phyloP scores from a whole-genome alignment of 1,140 invertebrate genomes.

The Drosophila bipectinata region DNA sequence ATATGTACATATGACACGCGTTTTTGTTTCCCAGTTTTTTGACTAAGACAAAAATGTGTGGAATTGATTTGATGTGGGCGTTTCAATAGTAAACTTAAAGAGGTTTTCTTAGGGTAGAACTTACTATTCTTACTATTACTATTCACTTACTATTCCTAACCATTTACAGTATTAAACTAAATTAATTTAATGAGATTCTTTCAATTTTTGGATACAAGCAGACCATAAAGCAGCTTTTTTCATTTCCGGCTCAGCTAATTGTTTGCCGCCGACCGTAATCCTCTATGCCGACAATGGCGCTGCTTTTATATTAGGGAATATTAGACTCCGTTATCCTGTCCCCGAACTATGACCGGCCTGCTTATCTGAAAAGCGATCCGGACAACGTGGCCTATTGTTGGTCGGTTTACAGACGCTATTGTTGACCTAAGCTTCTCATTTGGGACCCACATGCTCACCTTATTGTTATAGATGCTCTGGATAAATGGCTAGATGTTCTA shows the following conservation, averaged over 20 bases:
- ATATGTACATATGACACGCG: slow-evolving; percentile 18
- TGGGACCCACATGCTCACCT: slow-evolving; percentile 17
- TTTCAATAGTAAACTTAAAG: background rate
- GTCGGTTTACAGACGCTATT: slow-evolving; percentile 21
- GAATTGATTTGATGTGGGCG: too few relatives aligned
- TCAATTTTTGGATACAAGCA: too few relatives aligned
- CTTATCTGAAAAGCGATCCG: slow-evolving; percentile 28
- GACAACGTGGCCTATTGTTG: slow-evolving; percentile 41
- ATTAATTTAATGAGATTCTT: too few relatives aligned
- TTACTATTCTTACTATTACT: too few relatives aligned
- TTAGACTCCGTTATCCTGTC: slow-evolving; percentile 25
- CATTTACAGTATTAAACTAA: too few relatives aligned
- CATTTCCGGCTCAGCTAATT: slow-evolving; percentile 30
- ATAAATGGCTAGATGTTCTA: background rate
- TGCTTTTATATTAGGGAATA: slow-evolving; percentile 13
- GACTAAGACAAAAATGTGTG: too few relatives aligned
- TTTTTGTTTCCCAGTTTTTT: slow-evolving; percentile 3
- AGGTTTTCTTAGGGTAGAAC: background rate
- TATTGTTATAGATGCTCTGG: slow-evolving; percentile 30
- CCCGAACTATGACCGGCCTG: slow-evolving; percentile 18
- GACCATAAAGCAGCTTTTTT: too few relatives aligned
- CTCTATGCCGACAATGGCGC: slow-evolving; percentile 25
- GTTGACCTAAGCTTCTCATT: slow-evolving; percentile 32
- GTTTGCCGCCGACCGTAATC: slow-evolving; percentile 15
- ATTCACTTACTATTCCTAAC: too few relatives aligned